Base-by-base conservation (phyloP, 1,140 invertebrate species). In the Drosophila chauvacae region DNA sequence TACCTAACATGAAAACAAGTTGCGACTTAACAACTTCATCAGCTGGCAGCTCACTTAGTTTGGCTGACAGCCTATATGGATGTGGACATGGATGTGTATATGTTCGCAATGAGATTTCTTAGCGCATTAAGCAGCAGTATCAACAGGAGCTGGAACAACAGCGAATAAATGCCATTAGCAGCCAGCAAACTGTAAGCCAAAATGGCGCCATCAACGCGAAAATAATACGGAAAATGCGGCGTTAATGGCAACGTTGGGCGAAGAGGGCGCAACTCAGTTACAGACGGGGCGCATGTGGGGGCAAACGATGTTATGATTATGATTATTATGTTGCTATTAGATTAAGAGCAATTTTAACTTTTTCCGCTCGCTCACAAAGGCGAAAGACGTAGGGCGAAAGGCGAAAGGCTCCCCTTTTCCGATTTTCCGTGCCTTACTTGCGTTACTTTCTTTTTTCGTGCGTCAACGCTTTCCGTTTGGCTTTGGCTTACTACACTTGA, bases 271-370 rank as follows among this genome's bases (percentile, higher is more conserved):
- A 56, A 60, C 23, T 28, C 42, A 28, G 26, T 35, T 16, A 11
- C 28, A 62, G 33, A 28, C 20, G 26, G 23, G 16, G 48, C 13
- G 80, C 85, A 84, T 84, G 85, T 75, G 84, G 71, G 56, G 64
- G 85, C 62, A 87, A 90, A 90, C 82, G 84, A 85, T 91, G 77
- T 91, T 88, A 91, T 91, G 84, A 91, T 91, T 91, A 90, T 85
- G 82, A 90, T 88, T 84, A 91, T 91, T 91, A 91, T 88, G 85
- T 91, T 90, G 84, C 91, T 85, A 91, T 91, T 91, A 91, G 88
- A 91, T 91, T 91, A 91, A 85, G 84, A 87, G 79, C 80, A 83
- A 91, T 91, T 91, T 91, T 91, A 77, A 83, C 85, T 78, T 84
- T 79, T 81, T 81, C 78, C 50, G 59, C 72, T 59, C 14, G 16